phyloP scores from a whole-genome alignment of 1,140 invertebrate species.

The Pinna nobilis region DNA sequence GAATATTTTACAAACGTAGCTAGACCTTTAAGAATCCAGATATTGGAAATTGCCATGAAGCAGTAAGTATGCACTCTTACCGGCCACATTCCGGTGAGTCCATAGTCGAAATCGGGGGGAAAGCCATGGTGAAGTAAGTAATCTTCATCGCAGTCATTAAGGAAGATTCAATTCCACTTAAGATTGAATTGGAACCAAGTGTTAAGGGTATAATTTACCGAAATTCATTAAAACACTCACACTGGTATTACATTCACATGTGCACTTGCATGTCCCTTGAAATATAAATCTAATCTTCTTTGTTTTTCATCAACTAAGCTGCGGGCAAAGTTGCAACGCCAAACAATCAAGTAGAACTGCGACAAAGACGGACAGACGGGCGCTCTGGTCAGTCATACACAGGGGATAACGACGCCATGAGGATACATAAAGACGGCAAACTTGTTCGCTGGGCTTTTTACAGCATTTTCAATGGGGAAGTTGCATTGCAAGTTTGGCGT shows the following conservation, averaged over 20 bases:
- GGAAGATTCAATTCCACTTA: too few species aligned
- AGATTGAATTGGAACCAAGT: too few species aligned
- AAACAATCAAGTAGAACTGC: conserved; percentile 28
- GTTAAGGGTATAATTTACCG: too few species aligned
- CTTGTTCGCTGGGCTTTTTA: conserved; percentile 32
- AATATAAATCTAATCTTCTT: background rate
- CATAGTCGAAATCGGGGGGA: too few species aligned
- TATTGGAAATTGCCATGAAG: too few species aligned
- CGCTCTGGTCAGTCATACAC: background rate
- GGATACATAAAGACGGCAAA: conserved; percentile 21
- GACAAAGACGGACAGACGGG: conserved; percentile 22
- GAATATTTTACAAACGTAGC: too few species aligned
- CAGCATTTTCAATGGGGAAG: conserved; percentile 31
- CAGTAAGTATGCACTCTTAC: too few species aligned
- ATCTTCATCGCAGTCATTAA: too few species aligned
- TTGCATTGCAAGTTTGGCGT: conserved; percentile 33
- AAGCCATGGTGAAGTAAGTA: background rate
- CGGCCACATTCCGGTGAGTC: too few species aligned
- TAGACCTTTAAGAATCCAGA: too few species aligned
- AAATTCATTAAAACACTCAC: background rate
- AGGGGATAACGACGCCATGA: conserved; percentile 22
- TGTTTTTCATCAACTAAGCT: background rate
- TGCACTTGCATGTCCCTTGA: background rate
- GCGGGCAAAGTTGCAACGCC: conserved; percentile 2
- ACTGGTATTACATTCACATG: background rate